phyloP scores from a whole-genome alignment of 2,888 invertebrate species.

The Tethea ocularis region DNA sequence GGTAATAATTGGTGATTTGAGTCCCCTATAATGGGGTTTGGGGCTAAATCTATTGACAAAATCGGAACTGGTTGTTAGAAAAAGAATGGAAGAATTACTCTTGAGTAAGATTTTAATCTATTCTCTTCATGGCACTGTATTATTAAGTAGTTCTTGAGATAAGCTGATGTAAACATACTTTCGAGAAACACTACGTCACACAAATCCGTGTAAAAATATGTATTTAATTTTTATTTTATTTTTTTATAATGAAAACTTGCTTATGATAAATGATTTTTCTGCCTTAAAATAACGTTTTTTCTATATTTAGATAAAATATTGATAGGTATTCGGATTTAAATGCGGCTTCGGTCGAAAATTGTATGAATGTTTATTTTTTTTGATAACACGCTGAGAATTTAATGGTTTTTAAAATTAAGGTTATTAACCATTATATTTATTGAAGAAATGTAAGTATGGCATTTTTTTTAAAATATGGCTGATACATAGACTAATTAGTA shows the following conservation, averaged over 20 bases:
- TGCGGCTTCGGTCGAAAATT: not conserved
- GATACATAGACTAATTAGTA: too few species aligned
- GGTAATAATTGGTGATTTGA: too few species aligned
- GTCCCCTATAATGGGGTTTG: too few species aligned
- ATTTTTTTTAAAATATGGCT: too few species aligned
- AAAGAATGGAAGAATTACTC: too few species aligned
- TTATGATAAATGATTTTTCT: slow-evolving; percentile 5
- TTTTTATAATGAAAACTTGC: not conserved
- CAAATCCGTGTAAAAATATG: not conserved
- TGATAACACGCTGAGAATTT: not conserved
- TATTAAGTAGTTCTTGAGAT: not conserved
- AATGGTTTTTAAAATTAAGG: not conserved
- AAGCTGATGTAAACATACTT: not conserved
- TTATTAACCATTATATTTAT: too few species aligned
- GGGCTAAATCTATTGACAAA: too few species aligned
- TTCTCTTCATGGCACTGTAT: not conserved
- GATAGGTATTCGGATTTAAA: not conserved
- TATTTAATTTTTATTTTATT: not conserved
- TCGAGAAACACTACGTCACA: not conserved
- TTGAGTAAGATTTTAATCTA: too few species aligned
- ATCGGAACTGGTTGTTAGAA: too few species aligned
- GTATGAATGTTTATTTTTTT: not conserved
- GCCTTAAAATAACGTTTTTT: not conserved
- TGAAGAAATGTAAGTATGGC: too few species aligned
- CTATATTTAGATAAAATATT: slow-evolving; percentile 3